Percentiles rank a stretch among this genome's conserved stretches.
phyloP scores from a whole-genome alignment of 2,113 vertebrate genomes.

The Catagonus wagneri region DNA sequence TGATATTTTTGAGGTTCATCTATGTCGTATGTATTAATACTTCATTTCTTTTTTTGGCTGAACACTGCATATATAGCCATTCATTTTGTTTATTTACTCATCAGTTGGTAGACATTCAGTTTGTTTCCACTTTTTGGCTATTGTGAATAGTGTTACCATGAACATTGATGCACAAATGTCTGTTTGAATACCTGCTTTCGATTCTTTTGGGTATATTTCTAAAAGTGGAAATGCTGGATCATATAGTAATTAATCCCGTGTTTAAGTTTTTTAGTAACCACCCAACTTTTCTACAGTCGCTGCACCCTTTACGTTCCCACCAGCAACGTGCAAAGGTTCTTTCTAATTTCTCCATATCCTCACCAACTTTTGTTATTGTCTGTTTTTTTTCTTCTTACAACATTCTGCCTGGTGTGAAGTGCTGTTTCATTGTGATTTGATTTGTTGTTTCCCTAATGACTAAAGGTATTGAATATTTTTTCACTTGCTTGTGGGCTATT shows the following conservation, averaged over 20 bases:
- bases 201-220: neutral
- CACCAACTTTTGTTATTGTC: neutral
- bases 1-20: neutral
- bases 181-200: neutral
- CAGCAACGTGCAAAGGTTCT: neutral
- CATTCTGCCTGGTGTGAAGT: neutral
- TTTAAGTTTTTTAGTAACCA: neutral
- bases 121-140: neutral
- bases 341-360: neutral
- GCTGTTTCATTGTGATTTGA: neutral
- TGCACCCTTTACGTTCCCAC: neutral
- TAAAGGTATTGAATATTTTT: too few species aligned
- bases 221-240: neutral
- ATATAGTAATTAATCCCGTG: neutral
- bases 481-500: neutral
- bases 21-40: neutral
- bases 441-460: neutral
- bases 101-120: neutral
- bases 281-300: neutral
- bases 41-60: neutral
- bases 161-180: neutral
- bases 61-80: neutral
- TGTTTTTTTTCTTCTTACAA: neutral
- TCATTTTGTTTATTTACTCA: neutral
- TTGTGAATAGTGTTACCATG: neutral